Base-by-base conservation (phyloP, 2,888 invertebrate genomes). In the Apodemia duryi region DNA sequence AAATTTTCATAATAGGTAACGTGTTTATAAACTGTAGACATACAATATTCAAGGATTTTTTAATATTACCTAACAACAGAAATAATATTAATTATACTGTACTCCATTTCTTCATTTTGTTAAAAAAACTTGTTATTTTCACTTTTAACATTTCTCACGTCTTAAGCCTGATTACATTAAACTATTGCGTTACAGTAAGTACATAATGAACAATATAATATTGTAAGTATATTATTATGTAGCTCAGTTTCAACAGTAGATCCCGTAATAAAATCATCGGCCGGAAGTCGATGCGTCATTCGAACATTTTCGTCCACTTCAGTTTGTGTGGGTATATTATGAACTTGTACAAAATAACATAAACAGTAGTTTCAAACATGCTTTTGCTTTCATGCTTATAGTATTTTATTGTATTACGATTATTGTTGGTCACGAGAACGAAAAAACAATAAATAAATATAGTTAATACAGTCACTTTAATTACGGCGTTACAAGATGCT, bases 271-370 rank as follows among this genome's bases (percentile, higher is more conserved):
- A 88, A 88, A 87, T 84, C 82, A 85, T 80, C 80, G 88, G 80
- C 89, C 90, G 90, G 90, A 90, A 90, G 89, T 89, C 77, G 87
- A 87, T 91, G 89, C 88, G 89, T 91, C 90, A 91, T 80, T 78
- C 75, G 83, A 83, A 76, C 86, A 83, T 86, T 89, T 90, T 89
- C 85, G 89, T 88, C 83, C 82, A 79, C 79, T 77, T 79, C 72
- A 82, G 80, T 81, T 79, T 80, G 89, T 88, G 89, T 88, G 87
- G 75, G 86, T 86, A 72, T 71, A 70, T 68, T 57, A 64, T 62
- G 46, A 66, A 61, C 64, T 68, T 60, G 60, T 35, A 35, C 35
- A 60, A 60, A 60, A 60, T 60, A 60, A 60, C 32, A 60, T 62
- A 62, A 62, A 60, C 60, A 60, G 60, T 35, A 60, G 32, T 43